Base-by-base conservation (phyloP, 2,888 invertebrate genomes). In the Nemoura dubitans region DNA sequence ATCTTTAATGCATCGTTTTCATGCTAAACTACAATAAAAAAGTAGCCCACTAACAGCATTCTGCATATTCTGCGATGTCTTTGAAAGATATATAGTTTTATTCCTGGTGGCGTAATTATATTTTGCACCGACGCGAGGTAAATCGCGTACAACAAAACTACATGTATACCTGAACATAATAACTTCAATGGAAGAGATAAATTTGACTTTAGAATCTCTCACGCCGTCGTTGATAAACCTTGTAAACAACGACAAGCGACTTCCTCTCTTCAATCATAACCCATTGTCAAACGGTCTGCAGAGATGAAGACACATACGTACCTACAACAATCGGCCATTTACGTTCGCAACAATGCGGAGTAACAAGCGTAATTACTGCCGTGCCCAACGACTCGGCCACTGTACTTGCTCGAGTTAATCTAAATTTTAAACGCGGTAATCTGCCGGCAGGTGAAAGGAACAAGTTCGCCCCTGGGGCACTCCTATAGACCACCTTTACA, bases 371-470 rank as follows among this genome's bases (percentile, higher is more conserved):
- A 59, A 59, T 59, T 59, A 59, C 59, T 59, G 21, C 16, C 14
- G 36, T 36, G 36, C 59, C 10, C 21, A 21, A 14, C 10, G 59
- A 59, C 6, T 14, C 59, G 2, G 59, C n/a, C n/a, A n/a, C n/a
- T n/a, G n/a, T 10, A 36, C 10, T 6, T 36, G 10, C 5, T 10
- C 36, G 3, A 36, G 59, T 7, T 59, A 59, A 59, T 59, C 59
- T 59, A 59, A 59, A 59, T 59, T 59, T 59, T 59, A 59, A 59
- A 59, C 59, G n/a, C n/a, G 59, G 14, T 59, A 59, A 59, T 59
- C 21, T 59, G 59, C 59, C 59, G 14, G 2, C 59, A 59, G 59
- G 59, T 59, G 59, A 59, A 59, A 59, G 59, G 59, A 21, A 21
- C 2, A 59, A 16, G 59, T 21, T 59, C 2, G 59, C 59, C n/a